These are phyloP conservation scores for Equus quagga DNA, from an alignment of 2,113 vertebrate species.

Conservation along the genomic window DNA sequence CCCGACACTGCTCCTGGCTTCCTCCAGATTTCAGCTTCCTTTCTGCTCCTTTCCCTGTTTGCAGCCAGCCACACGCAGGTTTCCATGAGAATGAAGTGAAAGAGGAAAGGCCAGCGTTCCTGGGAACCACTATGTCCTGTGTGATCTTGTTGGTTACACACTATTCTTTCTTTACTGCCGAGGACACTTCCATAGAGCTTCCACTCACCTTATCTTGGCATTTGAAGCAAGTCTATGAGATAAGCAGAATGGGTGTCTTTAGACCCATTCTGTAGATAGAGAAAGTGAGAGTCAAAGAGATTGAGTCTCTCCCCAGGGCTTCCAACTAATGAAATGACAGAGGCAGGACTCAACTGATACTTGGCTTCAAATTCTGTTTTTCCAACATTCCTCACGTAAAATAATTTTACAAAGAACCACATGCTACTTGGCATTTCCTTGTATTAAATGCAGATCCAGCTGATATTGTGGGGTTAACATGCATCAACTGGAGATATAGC, in stretches of 20 bases:
- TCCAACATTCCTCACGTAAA: too few relatives aligned
- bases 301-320: neutral
- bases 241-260: neutral
- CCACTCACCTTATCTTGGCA: accelerated
- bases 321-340: too few relatives aligned
- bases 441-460: neutral
- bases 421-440: neutral
- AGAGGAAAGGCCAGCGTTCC: accelerated
- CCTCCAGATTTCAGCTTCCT: neutral
- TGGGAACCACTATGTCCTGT: accelerated
- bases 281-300: neutral
- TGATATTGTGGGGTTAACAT: accelerated
- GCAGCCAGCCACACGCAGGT: neutral
- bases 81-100: accelerated
- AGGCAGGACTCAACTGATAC: neutral
- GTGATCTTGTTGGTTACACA: too few relatives aligned
- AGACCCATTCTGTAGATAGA: neutral
- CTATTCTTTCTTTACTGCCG: accelerated
- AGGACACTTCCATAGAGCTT: accelerated
- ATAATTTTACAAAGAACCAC: accelerated
- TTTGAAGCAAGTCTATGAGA: too few relatives aligned
- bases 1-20: neutral
- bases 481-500: accelerated
- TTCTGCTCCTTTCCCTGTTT: too few relatives aligned
- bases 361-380: neutral